phyloP scores from a whole-genome alignment of 1,140 invertebrate genomes.

The Pseudachorutes palmiensis region DNA sequence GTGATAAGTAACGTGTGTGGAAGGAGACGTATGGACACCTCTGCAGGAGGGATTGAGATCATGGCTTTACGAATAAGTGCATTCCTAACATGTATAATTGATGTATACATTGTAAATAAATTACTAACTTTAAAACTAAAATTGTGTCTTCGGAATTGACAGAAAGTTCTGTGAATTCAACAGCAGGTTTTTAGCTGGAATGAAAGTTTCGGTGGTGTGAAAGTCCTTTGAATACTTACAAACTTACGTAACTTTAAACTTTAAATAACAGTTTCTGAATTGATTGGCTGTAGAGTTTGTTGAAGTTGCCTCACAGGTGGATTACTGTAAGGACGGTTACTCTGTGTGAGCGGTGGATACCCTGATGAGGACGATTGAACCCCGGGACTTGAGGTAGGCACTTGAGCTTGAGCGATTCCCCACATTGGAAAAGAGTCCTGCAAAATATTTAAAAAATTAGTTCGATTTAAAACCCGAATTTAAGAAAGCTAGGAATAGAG shows the following conservation, averaged over 20 bases:
- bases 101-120: background rate
- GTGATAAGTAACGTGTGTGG: background rate
- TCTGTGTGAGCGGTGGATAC: constrained; percentile 12
- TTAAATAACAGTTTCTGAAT: constrained; percentile 35
- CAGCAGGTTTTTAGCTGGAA: no score
- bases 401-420: constrained; percentile 31
- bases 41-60: background rate
- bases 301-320: background rate
- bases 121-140: background rate
- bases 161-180: no score
- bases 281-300: constrained; percentile 18
- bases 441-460: constrained; percentile 2
- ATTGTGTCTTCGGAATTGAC: no score
- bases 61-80: background rate
- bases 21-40: background rate
- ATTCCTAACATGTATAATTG: background rate
- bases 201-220: no score
- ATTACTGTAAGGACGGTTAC: constrained; percentile 13
- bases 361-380: constrained; percentile 10
- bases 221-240: no score
- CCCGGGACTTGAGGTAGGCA: constrained; percentile 20
- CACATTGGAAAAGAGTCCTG: constrained; percentile 37
- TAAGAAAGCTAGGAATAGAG: background rate
- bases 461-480: background rate
- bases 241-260: background rate